Base-by-base conservation (phyloP, 2,888 invertebrate species). In the Rhagium mordax region DNA sequence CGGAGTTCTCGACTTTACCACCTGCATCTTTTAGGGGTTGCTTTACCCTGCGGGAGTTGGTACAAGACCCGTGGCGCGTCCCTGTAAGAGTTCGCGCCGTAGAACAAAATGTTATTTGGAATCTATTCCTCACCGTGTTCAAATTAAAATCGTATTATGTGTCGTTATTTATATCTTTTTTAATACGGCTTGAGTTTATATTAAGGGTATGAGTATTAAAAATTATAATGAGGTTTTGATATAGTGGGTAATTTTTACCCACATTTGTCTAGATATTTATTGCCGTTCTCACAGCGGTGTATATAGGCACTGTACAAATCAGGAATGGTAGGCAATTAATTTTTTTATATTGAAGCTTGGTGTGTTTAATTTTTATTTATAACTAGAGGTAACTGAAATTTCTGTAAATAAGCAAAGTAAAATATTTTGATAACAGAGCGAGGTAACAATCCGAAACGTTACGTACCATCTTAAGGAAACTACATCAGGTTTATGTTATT, bases 11-110 rank as follows among this genome's bases (percentile, higher is more conserved):
- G 13, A 15, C 20, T 48, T 29, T 33, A 16, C 62, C 71, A 71
- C 71, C 71, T 57, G 71, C 65, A 8, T 51, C 18, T n/a, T 16
- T 8, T 24, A 55, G 27, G 69, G 69, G 69, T 69, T 57, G n/a
- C 41, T 41, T 41, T 13, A 55, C 67, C 66, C 67, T 24, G 60
- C 29, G 48, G 60, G 71, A 33, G 65, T 53, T 53, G 13, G 53
- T 53, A 65, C 13, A 27, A 29, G 29, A 27, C 65, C 47, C n/a
- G 5, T 51, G 41, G 18, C n/a, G 57, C 13, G 55, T 13, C 13
- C 47, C 67, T 51, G 15, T 20, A 27, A 64, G 64, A 49, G 24
- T 64, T 64, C 62, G 16, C 62, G 13, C 64, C 51, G 16, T 1
- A 15, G 21, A 21, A 48, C 59, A 41, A 15, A 59, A 59, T 18